phyloP scores from a whole-genome alignment of 2,888 invertebrate genomes.

The Leucania comma region DNA sequence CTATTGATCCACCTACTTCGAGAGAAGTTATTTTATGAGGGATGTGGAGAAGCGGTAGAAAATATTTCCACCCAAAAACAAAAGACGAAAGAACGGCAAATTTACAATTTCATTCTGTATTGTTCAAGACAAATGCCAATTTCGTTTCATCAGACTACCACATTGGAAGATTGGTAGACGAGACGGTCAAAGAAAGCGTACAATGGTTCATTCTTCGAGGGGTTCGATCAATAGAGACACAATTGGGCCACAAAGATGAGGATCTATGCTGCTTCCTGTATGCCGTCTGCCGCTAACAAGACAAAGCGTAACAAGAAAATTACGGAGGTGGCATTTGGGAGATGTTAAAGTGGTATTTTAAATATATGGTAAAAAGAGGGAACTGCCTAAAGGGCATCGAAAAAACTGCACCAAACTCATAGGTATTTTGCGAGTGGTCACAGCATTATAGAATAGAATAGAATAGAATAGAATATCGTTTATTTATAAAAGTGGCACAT shows the following conservation, averaged over 20 bases:
- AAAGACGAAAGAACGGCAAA: too few species aligned
- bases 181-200: conserved; percentile 29
- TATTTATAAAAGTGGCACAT: too few species aligned
- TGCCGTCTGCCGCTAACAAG: conserved; percentile 61
- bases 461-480: too few species aligned
- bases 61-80: too few species aligned
- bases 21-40: too few species aligned
- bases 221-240: conserved; percentile 59
- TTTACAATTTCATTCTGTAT: background rate
- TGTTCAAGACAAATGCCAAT: conserved; percentile 21
- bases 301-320: background rate
- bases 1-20: too few species aligned
- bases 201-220: conserved; percentile 33
- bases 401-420: too few species aligned
- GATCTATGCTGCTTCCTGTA: conserved; percentile 80
- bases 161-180: conserved; percentile 28
- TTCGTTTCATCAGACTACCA: conserved; percentile 3
- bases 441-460: too few species aligned
- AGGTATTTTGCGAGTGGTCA: too few species aligned
- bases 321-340: conserved; percentile 25
- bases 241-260: conserved; percentile 84
- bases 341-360: background rate
- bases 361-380: too few species aligned
- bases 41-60: too few species aligned
- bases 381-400: background rate